These are phyloP conservation scores for Phalacrocorax pelagicus DNA, from an alignment of 2,113 vertebrate genomes.

Conservation along the genomic window DNA sequence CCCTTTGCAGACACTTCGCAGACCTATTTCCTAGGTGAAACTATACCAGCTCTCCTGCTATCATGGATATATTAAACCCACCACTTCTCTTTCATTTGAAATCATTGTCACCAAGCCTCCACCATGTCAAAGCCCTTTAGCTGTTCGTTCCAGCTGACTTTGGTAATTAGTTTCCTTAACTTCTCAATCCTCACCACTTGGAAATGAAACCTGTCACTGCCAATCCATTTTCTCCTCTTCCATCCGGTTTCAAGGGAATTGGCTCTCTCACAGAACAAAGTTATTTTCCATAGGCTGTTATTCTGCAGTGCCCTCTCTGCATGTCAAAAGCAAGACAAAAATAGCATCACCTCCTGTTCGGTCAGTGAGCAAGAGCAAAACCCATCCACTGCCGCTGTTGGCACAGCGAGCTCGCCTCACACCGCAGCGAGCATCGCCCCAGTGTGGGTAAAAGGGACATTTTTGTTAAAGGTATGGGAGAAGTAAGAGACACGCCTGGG, in stretches of 20 bases:
- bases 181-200: not conserved
- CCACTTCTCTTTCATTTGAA: not conserved
- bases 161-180: not conserved
- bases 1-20: not conserved
- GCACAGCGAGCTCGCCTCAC: not conserved
- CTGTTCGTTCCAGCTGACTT: not conserved
- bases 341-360: slow-evolving; percentile 23
- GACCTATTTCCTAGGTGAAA: not conserved
- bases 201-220: not conserved
- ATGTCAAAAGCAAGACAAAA: slow-evolving; percentile 9
- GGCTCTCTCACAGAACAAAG: not conserved
- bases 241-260: not conserved
- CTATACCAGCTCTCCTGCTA: not conserved
- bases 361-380: not conserved
- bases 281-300: slow-evolving; percentile 10
- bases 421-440: not conserved
- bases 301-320: not conserved
- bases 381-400: fast-evolving
- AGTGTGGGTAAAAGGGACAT: not conserved
- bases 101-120: not conserved
- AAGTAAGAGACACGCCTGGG: not conserved
- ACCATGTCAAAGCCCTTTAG: not conserved
- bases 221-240: not conserved
- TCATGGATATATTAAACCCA: not conserved
- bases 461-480: not conserved